Percentiles rank a stretch among this genome's conserved stretches.
Conservation (phyloP, 2,797 vertebrate species). For the Hozukius guyotensis region DNA sequence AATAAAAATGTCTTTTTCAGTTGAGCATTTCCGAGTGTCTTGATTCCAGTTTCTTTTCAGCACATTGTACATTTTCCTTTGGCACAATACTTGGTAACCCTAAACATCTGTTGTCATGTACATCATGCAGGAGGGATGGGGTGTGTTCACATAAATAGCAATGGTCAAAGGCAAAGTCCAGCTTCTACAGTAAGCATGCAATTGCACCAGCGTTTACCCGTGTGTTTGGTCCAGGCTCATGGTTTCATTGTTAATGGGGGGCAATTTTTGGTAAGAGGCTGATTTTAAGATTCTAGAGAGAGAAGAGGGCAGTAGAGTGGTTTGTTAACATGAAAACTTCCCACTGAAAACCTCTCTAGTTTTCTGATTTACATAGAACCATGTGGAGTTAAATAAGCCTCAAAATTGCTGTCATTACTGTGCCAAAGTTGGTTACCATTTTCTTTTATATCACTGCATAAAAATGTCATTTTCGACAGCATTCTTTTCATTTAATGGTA, state of each 20-base stretch:
- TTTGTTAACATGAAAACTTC: constrained; percentile 19
- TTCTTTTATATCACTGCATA: not conserved
- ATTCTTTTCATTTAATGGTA: not conserved
- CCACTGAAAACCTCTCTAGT: not conserved
- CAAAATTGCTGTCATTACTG: constrained; percentile 3
- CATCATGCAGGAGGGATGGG: constrained; percentile 69
- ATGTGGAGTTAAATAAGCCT: not conserved
- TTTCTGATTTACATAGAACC: constrained; percentile 19
- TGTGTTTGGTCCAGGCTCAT: constrained; percentile 51
- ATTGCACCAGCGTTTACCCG: constrained; percentile 14
- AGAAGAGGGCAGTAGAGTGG: constrained; percentile 10
- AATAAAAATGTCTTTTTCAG: constrained; percentile 12
- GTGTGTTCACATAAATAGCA: constrained; percentile 64
- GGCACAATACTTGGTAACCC: constrained; percentile 77
- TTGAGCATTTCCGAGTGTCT: constrained; percentile 17
- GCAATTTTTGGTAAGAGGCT: constrained; percentile 3
- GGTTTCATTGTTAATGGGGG: constrained; percentile 6
- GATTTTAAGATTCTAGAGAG: not conserved
- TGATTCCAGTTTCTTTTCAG: constrained; percentile 54
- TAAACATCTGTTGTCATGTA: constrained; percentile 60
- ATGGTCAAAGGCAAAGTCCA: constrained; percentile 24
- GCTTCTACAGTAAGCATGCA: constrained; percentile 22
- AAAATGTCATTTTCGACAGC: not conserved
- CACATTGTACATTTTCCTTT: constrained; percentile 79
- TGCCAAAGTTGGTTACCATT: not conserved